phyloP scores from a whole-genome alignment of 2,888 invertebrate species.

The Amorpha juglandis region DNA sequence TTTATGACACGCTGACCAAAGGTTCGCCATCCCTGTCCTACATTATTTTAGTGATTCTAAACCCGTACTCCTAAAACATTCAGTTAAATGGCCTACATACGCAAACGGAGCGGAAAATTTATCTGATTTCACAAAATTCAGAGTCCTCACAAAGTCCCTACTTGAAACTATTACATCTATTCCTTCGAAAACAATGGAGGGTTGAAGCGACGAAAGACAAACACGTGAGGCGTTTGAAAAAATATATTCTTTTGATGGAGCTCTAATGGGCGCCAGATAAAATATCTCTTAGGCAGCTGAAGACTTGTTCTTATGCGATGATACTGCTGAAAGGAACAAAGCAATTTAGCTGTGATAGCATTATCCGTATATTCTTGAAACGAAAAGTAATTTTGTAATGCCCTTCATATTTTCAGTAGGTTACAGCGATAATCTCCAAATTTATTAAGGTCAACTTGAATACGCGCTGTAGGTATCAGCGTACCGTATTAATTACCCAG shows the following conservation, averaged over 20 bases:
- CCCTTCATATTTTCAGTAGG: conserved; percentile 1
- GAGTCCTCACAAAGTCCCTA: conserved; percentile 14
- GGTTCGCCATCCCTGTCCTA: background rate
- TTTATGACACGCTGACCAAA: background rate
- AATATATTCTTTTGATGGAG: conserved; percentile 14
- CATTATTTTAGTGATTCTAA: background rate
- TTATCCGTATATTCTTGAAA: background rate
- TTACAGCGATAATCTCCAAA: conserved; percentile 5
- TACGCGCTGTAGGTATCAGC: background rate
- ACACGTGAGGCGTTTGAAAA: conserved; percentile 15
- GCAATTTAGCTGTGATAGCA: background rate
- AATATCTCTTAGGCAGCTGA: conserved; percentile 11
- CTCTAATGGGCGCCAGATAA: conserved; percentile 15
- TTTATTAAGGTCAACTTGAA: conserved; percentile 15
- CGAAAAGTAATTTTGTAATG: conserved; percentile 2
- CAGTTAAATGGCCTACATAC: background rate
- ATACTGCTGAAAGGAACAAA: background rate
- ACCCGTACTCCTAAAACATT: conserved; percentile 3
- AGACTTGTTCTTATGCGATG: conserved; percentile 5
- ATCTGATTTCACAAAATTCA: conserved; percentile 15
- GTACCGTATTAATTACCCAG: conserved; percentile 13
- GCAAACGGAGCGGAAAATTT: conserved; percentile 17
- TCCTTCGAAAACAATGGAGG: background rate
- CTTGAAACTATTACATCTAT: conserved; percentile 18
- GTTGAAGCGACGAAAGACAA: conserved; percentile 10